Base-by-base conservation (phyloP, 2,797 vertebrate genomes). In the Rhabdomys pumilio region DNA sequence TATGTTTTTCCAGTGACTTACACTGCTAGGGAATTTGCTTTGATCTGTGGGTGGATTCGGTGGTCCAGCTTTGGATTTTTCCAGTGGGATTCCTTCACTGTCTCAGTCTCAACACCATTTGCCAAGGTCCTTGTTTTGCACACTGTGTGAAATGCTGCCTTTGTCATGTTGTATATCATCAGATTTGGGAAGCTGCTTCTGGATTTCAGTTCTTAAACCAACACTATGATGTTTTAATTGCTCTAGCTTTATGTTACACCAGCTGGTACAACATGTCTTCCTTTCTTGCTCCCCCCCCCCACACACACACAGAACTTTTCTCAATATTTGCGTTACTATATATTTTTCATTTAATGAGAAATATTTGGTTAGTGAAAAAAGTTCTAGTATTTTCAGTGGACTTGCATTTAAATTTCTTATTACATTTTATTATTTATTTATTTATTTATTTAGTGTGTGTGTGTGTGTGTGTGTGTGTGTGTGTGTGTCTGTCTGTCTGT, bases 191-290 rank as follows among this genome's bases (percentile, higher is more conserved):
- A 59, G 61, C 85, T 79, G 57, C 94, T 91, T 94, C 77, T 95
- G 57, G 63, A 59, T 94, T 91, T 96, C 80, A 67, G 73, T 92
- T 93, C 86, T 91, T 59, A 79, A 91, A 86, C 92, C 63, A 80
- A 34, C 69, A 11, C n/a, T 84, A 31, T 50, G 83, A 69, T 89
- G 50, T 83, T 95, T 97, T 93, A 67, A 91, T 96, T 91, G 59
- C 14, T 92, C n/a, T 89, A 93, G 79, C 72, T 95, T 96, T 95
- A 53, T 94, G 29, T 89, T 59, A 86, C 72, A 96, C 47, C 79
- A 94, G 65, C 86, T 94, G 82, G 72, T 67, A 47, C 31, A 61
- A 57, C 59, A 38, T 79, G 31, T 44, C 75, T 83, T 61, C 65
- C 57, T 92, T 77, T 61, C 13, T 90, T 50, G 41, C 22, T 86